These are phyloP conservation scores for Ormyrus nitidulus DNA, from an alignment of 2,888 invertebrate species.

Conservation along the genomic window DNA sequence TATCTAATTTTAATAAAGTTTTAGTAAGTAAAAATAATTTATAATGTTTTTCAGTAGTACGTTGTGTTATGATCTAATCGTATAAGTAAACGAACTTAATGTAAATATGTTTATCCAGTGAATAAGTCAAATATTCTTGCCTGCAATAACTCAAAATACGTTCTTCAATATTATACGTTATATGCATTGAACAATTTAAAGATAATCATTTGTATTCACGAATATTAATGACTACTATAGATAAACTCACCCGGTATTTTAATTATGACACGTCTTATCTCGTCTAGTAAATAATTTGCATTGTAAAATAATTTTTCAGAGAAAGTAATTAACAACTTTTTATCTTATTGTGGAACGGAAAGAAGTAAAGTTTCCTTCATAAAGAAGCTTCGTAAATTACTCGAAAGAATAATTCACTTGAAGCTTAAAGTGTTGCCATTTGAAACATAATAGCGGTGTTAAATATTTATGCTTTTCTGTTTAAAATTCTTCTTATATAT, in stretches of 20 bases:
- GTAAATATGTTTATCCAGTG: too few species aligned
- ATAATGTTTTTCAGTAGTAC: too few species aligned
- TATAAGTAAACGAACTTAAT: too few species aligned
- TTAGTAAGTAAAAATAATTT: neutral
- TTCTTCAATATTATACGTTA: too few species aligned
- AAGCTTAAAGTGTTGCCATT: slow-evolving; percentile 30
- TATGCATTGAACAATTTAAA: too few species aligned
- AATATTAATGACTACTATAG: too few species aligned
- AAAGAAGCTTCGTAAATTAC: slow-evolving; percentile 39
- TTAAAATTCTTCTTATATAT: slow-evolving; percentile 10
- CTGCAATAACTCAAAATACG: too few species aligned
- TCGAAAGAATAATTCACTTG: slow-evolving; percentile 41
- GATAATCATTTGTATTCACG: too few species aligned
- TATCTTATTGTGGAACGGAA: neutral
- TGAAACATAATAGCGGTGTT: slow-evolving; percentile 2
- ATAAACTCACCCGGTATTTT: neutral
- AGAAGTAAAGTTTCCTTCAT: slow-evolving; percentile 12
- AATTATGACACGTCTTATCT: neutral
- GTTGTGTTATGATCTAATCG: too few species aligned
- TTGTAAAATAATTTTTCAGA: slow-evolving; percentile 19
- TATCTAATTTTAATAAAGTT: too few species aligned
- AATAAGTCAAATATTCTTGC: too few species aligned
- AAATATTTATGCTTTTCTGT: slow-evolving; percentile 19
- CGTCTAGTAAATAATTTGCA: slow-evolving; percentile 12
- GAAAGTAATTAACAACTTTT: slow-evolving; percentile 1